A percentile compares a stretch with the other conserved stretches of the same genome.
phyloP scores from a whole-genome alignment of 2,888 invertebrate genomes.

The Parthenolecanium corni region DNA sequence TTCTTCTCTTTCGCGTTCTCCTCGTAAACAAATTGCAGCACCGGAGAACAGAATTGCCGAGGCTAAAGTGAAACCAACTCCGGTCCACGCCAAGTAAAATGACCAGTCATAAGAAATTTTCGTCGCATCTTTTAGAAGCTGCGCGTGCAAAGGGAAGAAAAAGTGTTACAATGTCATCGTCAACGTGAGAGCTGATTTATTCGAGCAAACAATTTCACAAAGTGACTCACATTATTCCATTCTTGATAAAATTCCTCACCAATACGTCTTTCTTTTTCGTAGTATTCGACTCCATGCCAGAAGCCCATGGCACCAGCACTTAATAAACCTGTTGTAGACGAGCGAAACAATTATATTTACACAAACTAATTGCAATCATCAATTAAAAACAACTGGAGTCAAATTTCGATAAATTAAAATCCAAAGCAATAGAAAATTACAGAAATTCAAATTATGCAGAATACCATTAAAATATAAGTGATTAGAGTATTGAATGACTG shows the following conservation, averaged over 20 bases:
- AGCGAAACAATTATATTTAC: too few species aligned
- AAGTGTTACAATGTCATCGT: not conserved
- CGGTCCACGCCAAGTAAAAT: slow-evolving; percentile 93
- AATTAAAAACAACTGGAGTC: too few species aligned
- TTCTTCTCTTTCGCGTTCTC: slow-evolving; percentile 86
- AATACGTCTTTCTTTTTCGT: slow-evolving; percentile 85
- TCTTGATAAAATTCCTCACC: slow-evolving; percentile 86
- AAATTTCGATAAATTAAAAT: too few species aligned
- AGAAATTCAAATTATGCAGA: too few species aligned
- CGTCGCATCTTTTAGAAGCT: slow-evolving; percentile 77
- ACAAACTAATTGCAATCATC: too few species aligned
- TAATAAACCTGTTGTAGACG: slow-evolving; percentile 56
- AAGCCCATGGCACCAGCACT: slow-evolving; percentile 90
- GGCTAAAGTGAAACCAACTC: slow-evolving; percentile 80
- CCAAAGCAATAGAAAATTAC: too few species aligned
- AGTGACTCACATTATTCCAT: slow-evolving; percentile 69
- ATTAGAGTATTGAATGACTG: too few species aligned
- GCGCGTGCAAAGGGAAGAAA: slow-evolving; percentile 33
- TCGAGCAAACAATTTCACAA: not conserved
- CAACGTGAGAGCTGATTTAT: too few species aligned
- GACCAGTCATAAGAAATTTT: slow-evolving; percentile 74
- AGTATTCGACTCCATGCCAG: slow-evolving; percentile 93
- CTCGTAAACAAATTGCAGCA: slow-evolving; percentile 86
- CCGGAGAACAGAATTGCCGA: slow-evolving; percentile 86
- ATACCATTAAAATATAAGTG: too few species aligned